Evolutionary conservation across 2,113 vertebrate species (phyloP).

Genomic region (Chauna torquata): DNA sequence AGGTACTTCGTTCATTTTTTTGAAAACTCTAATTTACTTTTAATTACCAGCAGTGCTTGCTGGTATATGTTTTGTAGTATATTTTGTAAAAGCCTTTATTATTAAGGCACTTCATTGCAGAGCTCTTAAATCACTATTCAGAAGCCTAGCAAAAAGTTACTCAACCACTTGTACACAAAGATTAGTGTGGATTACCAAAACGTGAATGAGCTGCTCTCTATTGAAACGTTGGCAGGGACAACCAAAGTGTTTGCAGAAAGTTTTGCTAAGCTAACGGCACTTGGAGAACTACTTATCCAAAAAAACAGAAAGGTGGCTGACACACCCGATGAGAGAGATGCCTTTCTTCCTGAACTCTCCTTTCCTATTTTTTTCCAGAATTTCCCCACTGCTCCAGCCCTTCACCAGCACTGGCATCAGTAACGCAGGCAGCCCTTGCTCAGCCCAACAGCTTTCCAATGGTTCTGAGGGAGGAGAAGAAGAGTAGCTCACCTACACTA

Average conservation of each 20-base stretch:
- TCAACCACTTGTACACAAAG: background rate
- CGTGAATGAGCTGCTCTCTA: background rate
- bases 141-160: background rate
- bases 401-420: rapidly evolving
- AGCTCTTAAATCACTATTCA: background rate
- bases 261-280: background rate
- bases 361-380: background rate
- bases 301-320: background rate
- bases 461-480: background rate
- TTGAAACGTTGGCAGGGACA: background rate
- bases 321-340: rapidly evolving
- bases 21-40: background rate
- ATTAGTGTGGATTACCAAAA: background rate
- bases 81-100: background rate
- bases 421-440: rapidly evolving
- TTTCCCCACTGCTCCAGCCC: background rate
- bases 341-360: background rate
- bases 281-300: rapidly evolving
- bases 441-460: rapidly evolving
- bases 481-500: background rate
- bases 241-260: background rate
- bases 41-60: background rate
- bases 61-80: background rate
- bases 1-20: background rate
- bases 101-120: background rate